Conservation (phyloP, 1,140 invertebrate genomes). For the Neocloeon triangulifer region DNA sequence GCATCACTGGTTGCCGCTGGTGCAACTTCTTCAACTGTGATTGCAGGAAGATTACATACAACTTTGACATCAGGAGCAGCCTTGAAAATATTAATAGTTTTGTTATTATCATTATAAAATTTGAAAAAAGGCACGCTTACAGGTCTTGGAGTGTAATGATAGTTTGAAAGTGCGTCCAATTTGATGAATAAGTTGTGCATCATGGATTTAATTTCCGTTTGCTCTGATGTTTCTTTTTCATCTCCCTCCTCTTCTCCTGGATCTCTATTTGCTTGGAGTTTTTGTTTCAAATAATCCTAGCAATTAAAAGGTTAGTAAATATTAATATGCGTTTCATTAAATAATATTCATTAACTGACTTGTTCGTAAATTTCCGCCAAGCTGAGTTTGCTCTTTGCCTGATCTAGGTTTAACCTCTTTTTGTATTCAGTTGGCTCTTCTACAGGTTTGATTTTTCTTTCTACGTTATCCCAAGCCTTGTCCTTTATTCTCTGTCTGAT, state of each 20-base stretch:
- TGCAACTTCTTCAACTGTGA: constrained; percentile 89
- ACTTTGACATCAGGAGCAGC: constrained; percentile 72
- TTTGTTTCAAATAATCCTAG: constrained; percentile 62
- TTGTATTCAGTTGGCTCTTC: constrained; percentile 70
- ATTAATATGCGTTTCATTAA: neutral
- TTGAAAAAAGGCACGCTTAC: constrained; percentile 24
- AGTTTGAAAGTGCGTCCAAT: constrained; percentile 82
- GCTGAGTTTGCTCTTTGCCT: constrained; percentile 88
- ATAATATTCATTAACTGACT: constrained; percentile 14
- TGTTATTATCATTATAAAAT: constrained; percentile 6
- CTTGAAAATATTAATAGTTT: constrained; percentile 17
- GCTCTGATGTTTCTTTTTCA: constrained; percentile 37
- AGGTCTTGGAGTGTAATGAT: constrained; percentile 77
- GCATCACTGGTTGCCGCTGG: constrained; percentile 68
- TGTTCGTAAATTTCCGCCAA: constrained; percentile 89
- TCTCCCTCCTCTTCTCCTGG: constrained; percentile 28
- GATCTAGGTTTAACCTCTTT: constrained; percentile 73
- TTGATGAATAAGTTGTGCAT: constrained; percentile 67
- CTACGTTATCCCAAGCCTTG: constrained; percentile 87
- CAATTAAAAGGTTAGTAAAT: constrained; percentile 6
- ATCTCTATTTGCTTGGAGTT: constrained; percentile 34
- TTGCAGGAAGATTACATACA: constrained; percentile 72
- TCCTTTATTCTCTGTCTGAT: constrained; percentile 84
- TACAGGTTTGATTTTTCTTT: constrained; percentile 66
- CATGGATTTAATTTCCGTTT: constrained; percentile 47